Evolutionary conservation across 1,140 invertebrate species (phyloP), one percentile per base, ranked within the genome.

Genomic region (Nylanderia fulva): DNA sequence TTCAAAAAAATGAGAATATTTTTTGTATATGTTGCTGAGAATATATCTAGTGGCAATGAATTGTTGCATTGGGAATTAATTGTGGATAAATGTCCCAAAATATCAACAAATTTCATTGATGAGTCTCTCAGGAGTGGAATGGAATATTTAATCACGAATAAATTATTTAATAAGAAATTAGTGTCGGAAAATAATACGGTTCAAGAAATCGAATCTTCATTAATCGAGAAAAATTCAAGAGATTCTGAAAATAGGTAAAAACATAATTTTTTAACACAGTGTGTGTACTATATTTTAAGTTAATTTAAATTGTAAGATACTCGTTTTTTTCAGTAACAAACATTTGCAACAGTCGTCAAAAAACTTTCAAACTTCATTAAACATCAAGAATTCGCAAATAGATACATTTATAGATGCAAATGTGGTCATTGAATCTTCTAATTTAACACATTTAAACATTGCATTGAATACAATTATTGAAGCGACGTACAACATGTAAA

Each of bases 401-500:
- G 29, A 52, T 52, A 29, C 13, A 52, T 69, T 29, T 42, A 21
- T 3, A 24, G 33, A 36, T 52, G 18, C 27, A 36, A 29, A 60
- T 0, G 11, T 3, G 4, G 0, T 21, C 4, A 29, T 58, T 13
- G 48, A 64, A 80, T 42, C 48, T 27, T 63, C 21, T 27, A 83
- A n/a, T 39, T 42, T 29, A 13, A 64, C 48, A 2, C 61, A 87
- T 42, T 42, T 84, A 11, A 7, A 29, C 13, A 18, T 69, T 6
- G 69, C 86, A 36, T 82, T 93, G 1, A n/a, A 92, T 36, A 27
- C 75, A 29, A 86, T 93, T 52, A 85, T 93, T 1, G 86, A 90
- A 15, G 86, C 91, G 6, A 90, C 90, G 33, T 93, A 92, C 75
- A 58, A 86, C 7, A 89, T 92, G 93, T 93, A 85, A 71, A 82